phyloP scores from a whole-genome alignment of 2,888 invertebrate species.

The Spodoptera littoralis region DNA sequence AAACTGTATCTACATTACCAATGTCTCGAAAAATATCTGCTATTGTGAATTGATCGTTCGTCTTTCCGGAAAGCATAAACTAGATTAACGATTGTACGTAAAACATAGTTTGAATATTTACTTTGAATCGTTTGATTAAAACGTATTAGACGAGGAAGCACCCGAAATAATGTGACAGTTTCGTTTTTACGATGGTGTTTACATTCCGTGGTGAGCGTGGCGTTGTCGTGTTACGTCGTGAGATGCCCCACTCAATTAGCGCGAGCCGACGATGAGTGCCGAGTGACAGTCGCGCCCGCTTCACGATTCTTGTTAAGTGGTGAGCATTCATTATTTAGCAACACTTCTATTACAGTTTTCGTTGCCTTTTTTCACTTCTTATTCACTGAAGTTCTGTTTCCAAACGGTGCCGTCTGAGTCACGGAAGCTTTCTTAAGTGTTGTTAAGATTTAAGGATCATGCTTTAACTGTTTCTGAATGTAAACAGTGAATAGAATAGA shows the following conservation, averaged over 20 bases:
- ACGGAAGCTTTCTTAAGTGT: slow-evolving; percentile 35
- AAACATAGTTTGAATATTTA: slow-evolving; percentile 30
- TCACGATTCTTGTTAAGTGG: slow-evolving; percentile 63
- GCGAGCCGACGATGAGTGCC: slow-evolving; percentile 68
- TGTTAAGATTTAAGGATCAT: slow-evolving; percentile 39
- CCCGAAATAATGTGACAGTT: slow-evolving; percentile 50
- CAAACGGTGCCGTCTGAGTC: slow-evolving; percentile 26
- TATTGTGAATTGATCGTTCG: slow-evolving; percentile 35
- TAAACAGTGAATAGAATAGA: neutral
- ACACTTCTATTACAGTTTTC: slow-evolving; percentile 47
- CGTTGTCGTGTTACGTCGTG: slow-evolving; percentile 56
- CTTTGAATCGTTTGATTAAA: slow-evolving; percentile 45
- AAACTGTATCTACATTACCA: slow-evolving; percentile 21
- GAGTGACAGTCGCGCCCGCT: slow-evolving; percentile 65
- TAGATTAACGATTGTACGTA: slow-evolving; percentile 29
- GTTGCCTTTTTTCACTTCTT: slow-evolving; percentile 36
- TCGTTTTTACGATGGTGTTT: slow-evolving; percentile 67
- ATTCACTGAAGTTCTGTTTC: slow-evolving; percentile 46
- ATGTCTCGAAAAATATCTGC: slow-evolving; percentile 31
- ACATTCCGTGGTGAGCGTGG: slow-evolving; percentile 59
- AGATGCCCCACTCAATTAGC: slow-evolving; percentile 70
- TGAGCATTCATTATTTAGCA: slow-evolving; percentile 67
- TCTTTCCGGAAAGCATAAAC: slow-evolving; percentile 45
- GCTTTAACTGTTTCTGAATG: slow-evolving; percentile 20
- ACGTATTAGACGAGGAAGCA: slow-evolving; percentile 30